Conservation (phyloP, 2,888 invertebrate genomes). For the Diachrysia chrysitis region DNA sequence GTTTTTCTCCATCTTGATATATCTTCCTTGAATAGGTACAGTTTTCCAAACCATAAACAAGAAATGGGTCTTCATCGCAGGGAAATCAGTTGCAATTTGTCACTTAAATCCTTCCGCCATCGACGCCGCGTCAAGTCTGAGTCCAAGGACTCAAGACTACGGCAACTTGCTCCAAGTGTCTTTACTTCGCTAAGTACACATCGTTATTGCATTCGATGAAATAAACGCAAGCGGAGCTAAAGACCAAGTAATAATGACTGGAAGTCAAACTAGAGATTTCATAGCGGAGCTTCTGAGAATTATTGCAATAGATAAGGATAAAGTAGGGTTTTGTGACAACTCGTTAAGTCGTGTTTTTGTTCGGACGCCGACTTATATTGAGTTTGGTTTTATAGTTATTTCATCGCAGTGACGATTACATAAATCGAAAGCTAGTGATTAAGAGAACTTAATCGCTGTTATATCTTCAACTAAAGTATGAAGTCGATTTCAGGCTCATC, state of each 20-base stretch:
- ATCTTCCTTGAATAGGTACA: neutral
- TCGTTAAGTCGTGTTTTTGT: constrained; percentile 15
- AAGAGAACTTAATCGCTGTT: neutral
- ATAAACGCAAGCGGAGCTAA: constrained; percentile 26
- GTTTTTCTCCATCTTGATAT: neutral
- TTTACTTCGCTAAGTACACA: constrained; percentile 35
- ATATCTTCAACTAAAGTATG: neutral
- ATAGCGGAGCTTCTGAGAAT: constrained; percentile 29
- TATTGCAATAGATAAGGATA: constrained; percentile 37
- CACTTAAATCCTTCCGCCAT: constrained; percentile 23
- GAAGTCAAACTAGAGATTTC: constrained; percentile 40
- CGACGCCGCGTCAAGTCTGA: constrained; percentile 18
- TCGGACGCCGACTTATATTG: constrained; percentile 5
- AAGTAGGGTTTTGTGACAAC: constrained; percentile 28
- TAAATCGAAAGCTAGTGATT: neutral
- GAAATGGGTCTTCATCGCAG: constrained; percentile 23
- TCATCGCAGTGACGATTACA: neutral
- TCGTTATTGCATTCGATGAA: constrained; percentile 28
- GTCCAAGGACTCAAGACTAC: constrained; percentile 32
- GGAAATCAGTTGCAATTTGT: constrained; percentile 37
- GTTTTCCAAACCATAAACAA: constrained; percentile 15
- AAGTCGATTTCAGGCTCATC: constrained; percentile 38
- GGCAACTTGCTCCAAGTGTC: constrained; percentile 33
- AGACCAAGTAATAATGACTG: constrained; percentile 14
- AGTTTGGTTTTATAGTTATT: neutral